Percentiles rank a stretch among this genome's conserved stretches.
Evolutionary conservation across 2,113 vertebrate genomes (phyloP).

Genomic region (Tupaia tana): DNA sequence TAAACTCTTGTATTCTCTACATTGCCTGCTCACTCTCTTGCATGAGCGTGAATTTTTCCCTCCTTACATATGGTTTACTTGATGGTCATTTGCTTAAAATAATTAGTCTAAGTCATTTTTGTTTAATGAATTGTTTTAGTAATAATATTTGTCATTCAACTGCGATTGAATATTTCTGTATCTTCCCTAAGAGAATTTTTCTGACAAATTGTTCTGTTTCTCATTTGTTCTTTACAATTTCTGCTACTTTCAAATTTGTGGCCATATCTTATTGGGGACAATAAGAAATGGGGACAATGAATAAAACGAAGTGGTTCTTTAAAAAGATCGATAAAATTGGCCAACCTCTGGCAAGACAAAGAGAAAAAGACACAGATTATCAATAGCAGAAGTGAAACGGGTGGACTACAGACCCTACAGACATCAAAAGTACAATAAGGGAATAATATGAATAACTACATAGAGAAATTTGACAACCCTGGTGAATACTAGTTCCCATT

Average conservation of each 20-base stretch:
- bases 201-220: constrained; percentile 37
- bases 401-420: neutral
- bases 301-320: constrained; percentile 44
- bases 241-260: constrained; percentile 11
- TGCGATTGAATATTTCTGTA: constrained; percentile 34
- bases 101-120: neutral
- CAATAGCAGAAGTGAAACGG: neutral
- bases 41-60: neutral
- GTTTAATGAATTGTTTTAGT: constrained; percentile 47
- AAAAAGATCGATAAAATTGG: constrained; percentile 1
- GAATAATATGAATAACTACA: neutral
- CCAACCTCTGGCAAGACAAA: neutral
- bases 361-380: neutral
- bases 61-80: neutral
- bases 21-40: neutral
- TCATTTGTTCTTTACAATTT: constrained; percentile 45
- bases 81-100: neutral
- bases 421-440: neutral
- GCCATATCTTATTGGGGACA: neutral
- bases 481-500: constrained; percentile 15
- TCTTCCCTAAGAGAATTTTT: constrained; percentile 44
- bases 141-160: neutral
- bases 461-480: neutral
- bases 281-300: no score
- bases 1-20: neutral